These are phyloP conservation scores for Habropoda laboriosa DNA, from an alignment of 1,140 invertebrate species.

Conservation along the genomic window DNA sequence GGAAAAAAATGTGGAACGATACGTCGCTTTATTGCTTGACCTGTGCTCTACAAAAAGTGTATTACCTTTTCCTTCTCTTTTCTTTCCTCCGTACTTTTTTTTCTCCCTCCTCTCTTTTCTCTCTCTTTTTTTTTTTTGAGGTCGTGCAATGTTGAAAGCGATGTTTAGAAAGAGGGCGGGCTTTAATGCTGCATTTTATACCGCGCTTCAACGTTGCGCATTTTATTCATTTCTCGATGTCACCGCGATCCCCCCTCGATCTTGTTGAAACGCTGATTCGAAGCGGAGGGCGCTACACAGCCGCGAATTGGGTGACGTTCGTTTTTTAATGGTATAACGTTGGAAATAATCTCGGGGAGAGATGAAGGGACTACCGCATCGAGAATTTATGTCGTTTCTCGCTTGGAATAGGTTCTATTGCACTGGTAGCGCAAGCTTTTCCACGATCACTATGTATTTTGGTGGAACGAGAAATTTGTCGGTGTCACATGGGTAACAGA, in stretches of 20 bases:
- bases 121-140: background rate
- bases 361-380: background rate
- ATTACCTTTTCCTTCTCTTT: background rate
- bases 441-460: too few species aligned
- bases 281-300: background rate
- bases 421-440: too few species aligned
- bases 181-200: constrained; percentile 9
- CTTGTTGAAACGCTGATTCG: background rate
- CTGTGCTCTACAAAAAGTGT: constrained; percentile 13
- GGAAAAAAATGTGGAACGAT: background rate
- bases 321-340: background rate
- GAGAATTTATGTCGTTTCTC: background rate
- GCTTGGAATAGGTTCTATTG: too few species aligned
- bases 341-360: background rate
- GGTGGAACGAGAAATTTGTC: too few species aligned
- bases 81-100: too few species aligned
- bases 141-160: background rate
- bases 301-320: background rate
- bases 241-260: background rate
- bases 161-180: constrained; percentile 14
- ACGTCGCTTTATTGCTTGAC: constrained; percentile 19
- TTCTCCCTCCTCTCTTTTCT: background rate
- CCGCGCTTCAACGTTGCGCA: background rate
- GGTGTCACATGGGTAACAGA: too few species aligned
- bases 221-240: constrained; percentile 1